Base-by-base conservation (phyloP, 2,113 vertebrate genomes). In the Apus apus region DNA sequence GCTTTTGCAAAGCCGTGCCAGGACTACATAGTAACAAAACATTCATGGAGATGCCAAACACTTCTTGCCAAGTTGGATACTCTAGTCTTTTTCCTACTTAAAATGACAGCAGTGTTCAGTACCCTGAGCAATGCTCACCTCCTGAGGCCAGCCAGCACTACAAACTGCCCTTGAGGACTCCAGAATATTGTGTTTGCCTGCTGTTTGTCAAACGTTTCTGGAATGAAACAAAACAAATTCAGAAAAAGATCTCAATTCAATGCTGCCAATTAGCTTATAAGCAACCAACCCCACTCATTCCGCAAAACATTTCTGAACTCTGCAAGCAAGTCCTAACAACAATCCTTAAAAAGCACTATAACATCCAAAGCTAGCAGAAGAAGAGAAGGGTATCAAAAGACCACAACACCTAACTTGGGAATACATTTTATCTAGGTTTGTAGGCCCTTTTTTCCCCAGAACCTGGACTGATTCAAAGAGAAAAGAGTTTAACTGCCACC, bases 131-230 rank as follows among this genome's bases (percentile, higher is more conserved):
- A 38, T 4, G 98, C 99, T 89, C 57, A 99, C 99, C 99, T 99
- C 94, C 99, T 98, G 93, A 99, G 98, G 62, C 99, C 99, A 45
- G 99, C 99, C 97, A 99, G 94, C 56, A 99, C 99, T 50, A 99
- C 97, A 88, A 99, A 99, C 93, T 99, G 99, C 32, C 99, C 99
- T 93, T 99, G 99, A 22, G 99, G 99, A 97, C 99, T 99, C 99
- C 99, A 99, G 98, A 99, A 99, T 97, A 99, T 99, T 92, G 99
- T 99, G 96, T 99, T 99, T 53, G 99, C 99, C 96, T 99, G 99
- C 97, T 99, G 99, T 76, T 99, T 99, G 93, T 99, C 99, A 87
- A 99, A 99, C 16, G 98, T 99, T 96, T 99, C 99, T 99, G 97
- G 19, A 95, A 82, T 83, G 53, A 85, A 73, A 90, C 2, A 38